These are phyloP conservation scores for Gerris buenoi DNA, from an alignment of 1,140 invertebrate genomes.

Conservation along the genomic window DNA sequence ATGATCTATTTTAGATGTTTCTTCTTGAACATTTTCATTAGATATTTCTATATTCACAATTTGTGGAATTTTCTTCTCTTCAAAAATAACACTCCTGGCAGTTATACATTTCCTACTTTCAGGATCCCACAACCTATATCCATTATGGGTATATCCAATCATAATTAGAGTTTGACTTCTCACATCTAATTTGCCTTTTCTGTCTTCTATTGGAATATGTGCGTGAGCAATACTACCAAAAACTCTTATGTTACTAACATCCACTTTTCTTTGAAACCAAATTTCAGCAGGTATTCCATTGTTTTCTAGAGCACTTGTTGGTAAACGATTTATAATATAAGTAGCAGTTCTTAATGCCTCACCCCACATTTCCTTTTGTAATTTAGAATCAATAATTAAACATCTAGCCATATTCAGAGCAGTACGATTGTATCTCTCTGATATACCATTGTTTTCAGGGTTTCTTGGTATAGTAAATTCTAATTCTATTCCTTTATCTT, in stretches of 20 bases:
- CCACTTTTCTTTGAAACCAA: neutral
- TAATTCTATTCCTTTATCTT: conserved; percentile 24
- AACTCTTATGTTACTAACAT: neutral
- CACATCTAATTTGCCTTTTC: too few relatives aligned
- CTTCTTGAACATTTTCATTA: neutral
- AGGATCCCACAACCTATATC: too few relatives aligned
- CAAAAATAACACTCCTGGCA: neutral
- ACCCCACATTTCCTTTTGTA: conserved; percentile 10
- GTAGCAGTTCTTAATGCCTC: conserved; percentile 12
- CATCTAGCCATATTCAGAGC: conserved; percentile 15
- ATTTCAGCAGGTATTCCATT: neutral
- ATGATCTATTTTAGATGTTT: neutral
- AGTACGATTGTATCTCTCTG: conserved; percentile 24
- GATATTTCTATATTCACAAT: neutral
- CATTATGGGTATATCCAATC: too few relatives aligned
- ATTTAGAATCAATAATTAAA: conserved; percentile 6
- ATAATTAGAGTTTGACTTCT: too few relatives aligned
- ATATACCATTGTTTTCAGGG: conserved; percentile 28
- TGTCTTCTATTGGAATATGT: neutral
- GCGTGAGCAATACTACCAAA: neutral
- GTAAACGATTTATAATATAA: conserved; percentile 13
- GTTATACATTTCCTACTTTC: neutral
- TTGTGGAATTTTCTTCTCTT: neutral
- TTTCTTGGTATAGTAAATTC: conserved; percentile 25
- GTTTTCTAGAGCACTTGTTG: neutral